Conservation (phyloP, 2,888 invertebrate genomes). For the Cylindroiulus punctatus region DNA sequence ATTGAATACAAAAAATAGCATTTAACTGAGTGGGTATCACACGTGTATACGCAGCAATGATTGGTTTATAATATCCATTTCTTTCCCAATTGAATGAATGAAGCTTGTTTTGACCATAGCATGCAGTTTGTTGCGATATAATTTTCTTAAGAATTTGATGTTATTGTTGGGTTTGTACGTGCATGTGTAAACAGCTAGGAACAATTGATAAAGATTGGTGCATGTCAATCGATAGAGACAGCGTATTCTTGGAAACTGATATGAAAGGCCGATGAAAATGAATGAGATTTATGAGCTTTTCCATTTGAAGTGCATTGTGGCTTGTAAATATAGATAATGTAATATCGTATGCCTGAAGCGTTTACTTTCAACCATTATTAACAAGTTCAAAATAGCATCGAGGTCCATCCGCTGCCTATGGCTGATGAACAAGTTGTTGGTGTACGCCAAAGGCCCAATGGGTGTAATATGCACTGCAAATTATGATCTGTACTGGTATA, state of each 20-base stretch:
- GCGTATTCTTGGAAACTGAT: slow-evolving; percentile 1
- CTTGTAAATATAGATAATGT: neutral
- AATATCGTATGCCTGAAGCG: neutral
- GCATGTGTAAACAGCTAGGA: neutral
- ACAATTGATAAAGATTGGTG: slow-evolving; percentile 23
- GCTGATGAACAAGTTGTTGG: neutral
- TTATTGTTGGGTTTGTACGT: neutral
- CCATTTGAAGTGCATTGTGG: neutral
- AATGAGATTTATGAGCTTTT: slow-evolving; percentile 36
- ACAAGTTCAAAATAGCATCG: slow-evolving; percentile 24
- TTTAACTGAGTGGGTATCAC: neutral
- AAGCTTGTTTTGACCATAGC: neutral
- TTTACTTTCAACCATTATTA: neutral
- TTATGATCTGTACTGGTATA: neutral
- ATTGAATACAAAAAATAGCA: neutral
- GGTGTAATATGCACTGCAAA: neutral
- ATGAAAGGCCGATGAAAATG: slow-evolving; percentile 11
- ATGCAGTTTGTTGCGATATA: neutral
- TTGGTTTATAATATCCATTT: neutral
- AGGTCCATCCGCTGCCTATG: neutral
- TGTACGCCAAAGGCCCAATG: neutral
- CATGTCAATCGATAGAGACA: slow-evolving; percentile 34
- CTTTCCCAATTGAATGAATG: neutral
- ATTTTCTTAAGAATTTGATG: neutral
- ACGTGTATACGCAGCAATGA: neutral